phyloP scores from a whole-genome alignment of 2,113 vertebrate genomes.

The Vidua chalybeata region DNA sequence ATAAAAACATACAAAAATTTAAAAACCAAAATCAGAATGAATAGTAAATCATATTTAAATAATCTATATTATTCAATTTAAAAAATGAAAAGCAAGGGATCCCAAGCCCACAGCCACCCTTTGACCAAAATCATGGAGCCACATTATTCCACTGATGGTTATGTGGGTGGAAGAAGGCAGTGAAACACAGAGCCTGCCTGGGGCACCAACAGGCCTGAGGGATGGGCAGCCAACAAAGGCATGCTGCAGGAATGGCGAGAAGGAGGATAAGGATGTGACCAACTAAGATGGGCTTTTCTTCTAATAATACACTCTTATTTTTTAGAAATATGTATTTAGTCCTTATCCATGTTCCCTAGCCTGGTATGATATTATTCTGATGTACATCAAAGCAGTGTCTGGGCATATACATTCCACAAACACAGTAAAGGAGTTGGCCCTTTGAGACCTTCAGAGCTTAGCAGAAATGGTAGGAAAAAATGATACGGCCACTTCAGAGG shows the following conservation, averaged over 20 bases:
- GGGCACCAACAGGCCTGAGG: background rate
- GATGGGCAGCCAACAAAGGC: background rate
- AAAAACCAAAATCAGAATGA: background rate
- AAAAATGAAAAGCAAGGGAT: background rate
- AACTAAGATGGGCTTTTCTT: background rate
- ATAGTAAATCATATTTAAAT: background rate
- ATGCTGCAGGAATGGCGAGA: background rate
- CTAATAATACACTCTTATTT: background rate
- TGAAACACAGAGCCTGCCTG: rapidly evolving
- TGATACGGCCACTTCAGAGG: background rate
- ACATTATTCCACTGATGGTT: background rate
- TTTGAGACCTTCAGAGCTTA: background rate
- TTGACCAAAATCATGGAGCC: background rate
- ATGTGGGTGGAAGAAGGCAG: background rate
- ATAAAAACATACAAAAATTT: background rate
- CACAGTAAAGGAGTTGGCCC: background rate
- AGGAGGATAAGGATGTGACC: background rate
- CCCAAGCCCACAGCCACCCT: background rate
- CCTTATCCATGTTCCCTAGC: background rate
- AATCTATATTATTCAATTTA: background rate
- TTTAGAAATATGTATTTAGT: background rate
- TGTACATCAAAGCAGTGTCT: background rate
- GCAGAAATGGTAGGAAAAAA: background rate
- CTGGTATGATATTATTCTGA: background rate
- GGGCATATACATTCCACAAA: background rate